phyloP scores from a whole-genome alignment of 2,113 vertebrate species.

The Ovis canadensis region DNA sequence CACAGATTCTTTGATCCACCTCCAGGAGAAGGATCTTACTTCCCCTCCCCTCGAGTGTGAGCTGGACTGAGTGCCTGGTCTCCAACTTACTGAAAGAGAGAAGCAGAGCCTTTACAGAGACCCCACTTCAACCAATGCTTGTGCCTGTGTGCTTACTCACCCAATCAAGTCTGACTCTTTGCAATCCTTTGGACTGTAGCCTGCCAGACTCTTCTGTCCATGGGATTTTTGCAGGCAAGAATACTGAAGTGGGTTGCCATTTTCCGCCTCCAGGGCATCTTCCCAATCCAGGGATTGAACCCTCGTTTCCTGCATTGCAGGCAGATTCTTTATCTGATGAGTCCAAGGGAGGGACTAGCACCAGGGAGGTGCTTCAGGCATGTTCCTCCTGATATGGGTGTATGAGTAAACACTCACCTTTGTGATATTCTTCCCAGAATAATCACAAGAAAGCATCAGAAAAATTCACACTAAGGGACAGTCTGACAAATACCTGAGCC shows the following conservation, averaged over 20 bases:
- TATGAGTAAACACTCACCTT: neutral
- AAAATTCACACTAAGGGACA: neutral
- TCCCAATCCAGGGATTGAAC: neutral
- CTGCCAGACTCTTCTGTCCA: neutral
- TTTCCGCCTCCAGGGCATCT: neutral
- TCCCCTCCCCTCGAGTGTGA: neutral
- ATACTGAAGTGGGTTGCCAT: neutral
- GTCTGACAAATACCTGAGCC: neutral
- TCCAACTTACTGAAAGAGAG: neutral
- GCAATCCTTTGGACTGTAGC: neutral
- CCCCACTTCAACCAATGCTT: neutral
- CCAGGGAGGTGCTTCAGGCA: accelerated
- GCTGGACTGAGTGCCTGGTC: neutral
- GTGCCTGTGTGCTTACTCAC: neutral
- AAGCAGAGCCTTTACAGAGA: neutral
- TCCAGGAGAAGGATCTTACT: neutral
- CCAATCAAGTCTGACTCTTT: neutral
- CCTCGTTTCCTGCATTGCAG: accelerated
- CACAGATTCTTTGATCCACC: neutral
- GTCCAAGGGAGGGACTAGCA: neutral
- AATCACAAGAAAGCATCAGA: neutral
- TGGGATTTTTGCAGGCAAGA: neutral
- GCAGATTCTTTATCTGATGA: neutral
- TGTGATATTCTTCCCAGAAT: neutral
- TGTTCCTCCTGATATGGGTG: accelerated